Evolutionary conservation across 2,888 invertebrate species (phyloP).

Genomic region (Hypena proboscidalis): DNA sequence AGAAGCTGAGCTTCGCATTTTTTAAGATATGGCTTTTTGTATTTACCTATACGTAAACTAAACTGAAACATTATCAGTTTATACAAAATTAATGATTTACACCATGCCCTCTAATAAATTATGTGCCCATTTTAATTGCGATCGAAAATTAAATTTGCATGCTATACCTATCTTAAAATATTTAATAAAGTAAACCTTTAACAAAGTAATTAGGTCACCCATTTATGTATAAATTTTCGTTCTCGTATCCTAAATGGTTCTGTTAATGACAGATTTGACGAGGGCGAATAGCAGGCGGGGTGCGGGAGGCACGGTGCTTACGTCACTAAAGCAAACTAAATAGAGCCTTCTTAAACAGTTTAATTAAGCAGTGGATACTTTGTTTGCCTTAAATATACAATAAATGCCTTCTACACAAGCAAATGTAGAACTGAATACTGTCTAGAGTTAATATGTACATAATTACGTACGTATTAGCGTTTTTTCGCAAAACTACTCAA

Average conservation of each 20-base stretch:
- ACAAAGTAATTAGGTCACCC: slow-evolving; percentile 13
- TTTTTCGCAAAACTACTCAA: too few species aligned
- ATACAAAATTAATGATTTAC: too few species aligned
- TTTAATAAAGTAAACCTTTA: slow-evolving; percentile 2
- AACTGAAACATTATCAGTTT: too few species aligned
- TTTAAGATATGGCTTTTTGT: too few species aligned
- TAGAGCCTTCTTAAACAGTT: slow-evolving; percentile 15
- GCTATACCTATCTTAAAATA: too few species aligned
- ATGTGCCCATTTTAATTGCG: too few species aligned
- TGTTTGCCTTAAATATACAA: not conserved
- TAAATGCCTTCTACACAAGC: not conserved
- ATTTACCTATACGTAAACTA: too few species aligned
- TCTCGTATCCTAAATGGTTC: slow-evolving; percentile 19
- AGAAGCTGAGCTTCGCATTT: too few species aligned
- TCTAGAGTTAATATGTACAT: too few species aligned
- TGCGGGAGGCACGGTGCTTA: slow-evolving; percentile 15
- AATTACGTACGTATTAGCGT: too few species aligned
- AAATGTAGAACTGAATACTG: not conserved
- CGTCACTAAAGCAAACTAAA: slow-evolving; percentile 21
- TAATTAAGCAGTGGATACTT: slow-evolving; percentile 8
- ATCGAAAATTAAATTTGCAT: too few species aligned
- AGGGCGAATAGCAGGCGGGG: slow-evolving; percentile 32
- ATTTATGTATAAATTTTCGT: slow-evolving; percentile 18
- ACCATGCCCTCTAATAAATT: too few species aligned
- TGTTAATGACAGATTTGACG: slow-evolving; percentile 50